A percentile compares a stretch with the other conserved stretches of the same genome.
Conservation (phyloP, 2,797 vertebrate genomes). For the Synaphobranchus kaupii region DNA sequence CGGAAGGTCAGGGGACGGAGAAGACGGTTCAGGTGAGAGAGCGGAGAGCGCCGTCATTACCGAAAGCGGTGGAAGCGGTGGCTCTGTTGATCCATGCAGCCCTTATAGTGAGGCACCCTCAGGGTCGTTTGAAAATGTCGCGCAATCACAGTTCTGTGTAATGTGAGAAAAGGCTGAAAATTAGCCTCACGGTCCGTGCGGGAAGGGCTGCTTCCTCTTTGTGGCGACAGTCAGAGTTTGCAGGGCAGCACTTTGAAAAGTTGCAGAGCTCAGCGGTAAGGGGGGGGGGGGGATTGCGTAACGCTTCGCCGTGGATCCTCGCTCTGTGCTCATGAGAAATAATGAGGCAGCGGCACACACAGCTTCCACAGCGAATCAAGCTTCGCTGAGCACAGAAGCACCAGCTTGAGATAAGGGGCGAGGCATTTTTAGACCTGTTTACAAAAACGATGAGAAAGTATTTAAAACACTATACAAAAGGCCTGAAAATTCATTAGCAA, state of each 20-base stretch:
- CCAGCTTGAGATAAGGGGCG: not conserved
- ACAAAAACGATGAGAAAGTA: not conserved
- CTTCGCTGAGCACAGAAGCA: not conserved
- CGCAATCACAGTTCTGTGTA: not conserved
- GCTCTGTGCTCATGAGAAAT: not conserved
- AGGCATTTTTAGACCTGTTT: not conserved
- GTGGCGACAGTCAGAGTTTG: not conserved
- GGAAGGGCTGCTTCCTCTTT: not conserved
- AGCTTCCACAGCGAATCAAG: not conserved
- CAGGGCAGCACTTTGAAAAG: not conserved
- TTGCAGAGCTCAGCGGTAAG: not conserved
- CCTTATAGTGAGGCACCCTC: not conserved
- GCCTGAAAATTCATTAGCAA: not conserved
- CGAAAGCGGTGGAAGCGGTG: not conserved
- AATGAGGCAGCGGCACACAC: not conserved
- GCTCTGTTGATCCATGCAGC: not conserved
- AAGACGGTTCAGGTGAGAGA: constrained; percentile 68
- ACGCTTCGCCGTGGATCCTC: not conserved
- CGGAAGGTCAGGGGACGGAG: constrained; percentile 66
- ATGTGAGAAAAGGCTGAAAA: not conserved
- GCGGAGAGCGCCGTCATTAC: not conserved
- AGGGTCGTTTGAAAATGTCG: not conserved
- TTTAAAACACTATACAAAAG: not conserved
- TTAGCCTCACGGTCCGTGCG: not conserved
- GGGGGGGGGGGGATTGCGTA: not conserved